Conservation (phyloP, 1,140 invertebrate genomes). For the Spodoptera litura region DNA sequence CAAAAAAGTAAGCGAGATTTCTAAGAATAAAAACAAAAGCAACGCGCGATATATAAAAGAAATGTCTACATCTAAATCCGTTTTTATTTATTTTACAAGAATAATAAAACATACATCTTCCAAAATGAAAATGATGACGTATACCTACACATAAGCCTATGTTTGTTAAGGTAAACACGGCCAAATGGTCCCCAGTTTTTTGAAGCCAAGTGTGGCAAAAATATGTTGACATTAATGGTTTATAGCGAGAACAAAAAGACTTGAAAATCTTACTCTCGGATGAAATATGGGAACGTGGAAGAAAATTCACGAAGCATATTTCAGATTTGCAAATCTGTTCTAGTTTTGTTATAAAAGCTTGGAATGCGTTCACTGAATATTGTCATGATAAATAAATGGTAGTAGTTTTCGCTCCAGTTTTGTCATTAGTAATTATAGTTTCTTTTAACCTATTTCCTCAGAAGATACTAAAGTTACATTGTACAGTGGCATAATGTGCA, state of each 20-base stretch:
- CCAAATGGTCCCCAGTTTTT: conserved; percentile 25
- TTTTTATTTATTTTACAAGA: conserved; percentile 5
- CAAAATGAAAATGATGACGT: conserved; percentile 30
- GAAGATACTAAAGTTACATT: too few relatives aligned
- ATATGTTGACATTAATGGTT: conserved; percentile 41
- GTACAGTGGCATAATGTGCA: too few relatives aligned
- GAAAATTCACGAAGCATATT: conserved; percentile 30
- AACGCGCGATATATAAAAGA: neutral
- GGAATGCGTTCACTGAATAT: neutral
- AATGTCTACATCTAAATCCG: conserved; percentile 10
- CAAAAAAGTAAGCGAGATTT: neutral
- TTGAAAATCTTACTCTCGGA: conserved; percentile 29
- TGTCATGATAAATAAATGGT: neutral
- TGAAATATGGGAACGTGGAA: neutral
- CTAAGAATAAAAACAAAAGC: neutral
- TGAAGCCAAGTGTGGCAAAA: conserved; percentile 23
- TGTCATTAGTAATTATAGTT: too few relatives aligned
- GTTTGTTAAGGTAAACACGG: conserved; percentile 23
- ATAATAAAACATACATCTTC: conserved; percentile 26
- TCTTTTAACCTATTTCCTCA: too few relatives aligned
- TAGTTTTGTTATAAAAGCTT: neutral
- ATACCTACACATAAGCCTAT: conserved; percentile 18
- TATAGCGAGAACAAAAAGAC: conserved; percentile 32
- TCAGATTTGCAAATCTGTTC: conserved; percentile 14
- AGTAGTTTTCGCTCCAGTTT: too few relatives aligned